Percentiles rank a stretch among this genome's conserved stretches.
Evolutionary conservation across 2,888 invertebrate species (phyloP).

Genomic region (Agrypnus murinus): DNA sequence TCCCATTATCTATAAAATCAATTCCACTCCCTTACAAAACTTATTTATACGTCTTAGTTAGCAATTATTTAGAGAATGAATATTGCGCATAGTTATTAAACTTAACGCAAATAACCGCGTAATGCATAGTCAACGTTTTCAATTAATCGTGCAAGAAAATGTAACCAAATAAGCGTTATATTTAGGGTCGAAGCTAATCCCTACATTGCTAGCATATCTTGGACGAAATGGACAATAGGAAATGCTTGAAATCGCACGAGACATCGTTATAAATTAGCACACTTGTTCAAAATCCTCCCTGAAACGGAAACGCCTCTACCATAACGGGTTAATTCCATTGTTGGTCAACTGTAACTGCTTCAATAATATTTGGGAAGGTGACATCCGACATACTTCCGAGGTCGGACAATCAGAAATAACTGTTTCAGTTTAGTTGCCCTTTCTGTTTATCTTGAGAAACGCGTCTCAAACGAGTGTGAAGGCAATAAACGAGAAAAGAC

Average conservation of each 20-base stretch:
- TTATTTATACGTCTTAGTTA: slow-evolving; percentile 19
- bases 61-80: slow-evolving; percentile 11
- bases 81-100: slow-evolving; percentile 15
- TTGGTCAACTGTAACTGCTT: slow-evolving; percentile 30
- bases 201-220: slow-evolving; percentile 55
- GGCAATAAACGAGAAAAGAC: slow-evolving; percentile 29
- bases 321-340: slow-evolving; percentile 34
- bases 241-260: slow-evolving; percentile 52
- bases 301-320: slow-evolving; percentile 24
- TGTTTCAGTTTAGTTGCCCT: slow-evolving; percentile 5
- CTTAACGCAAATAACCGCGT: slow-evolving; percentile 11
- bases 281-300: slow-evolving; percentile 39
- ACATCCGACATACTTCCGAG: slow-evolving; percentile 23
- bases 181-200: slow-evolving; percentile 34
- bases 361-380: slow-evolving; percentile 31
- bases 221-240: slow-evolving; percentile 56
- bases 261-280: slow-evolving; percentile 55
- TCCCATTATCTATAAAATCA: not conserved
- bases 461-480: slow-evolving; percentile 21
- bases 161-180: slow-evolving; percentile 38
- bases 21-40: slow-evolving; percentile 10
- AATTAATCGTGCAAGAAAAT: slow-evolving; percentile 42
- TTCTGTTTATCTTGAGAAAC: slow-evolving; percentile 29
- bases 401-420: slow-evolving; percentile 23
- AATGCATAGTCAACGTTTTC: slow-evolving; percentile 34